phyloP scores from a whole-genome alignment of 1,140 invertebrate genomes.

The Meteorus sp. region DNA sequence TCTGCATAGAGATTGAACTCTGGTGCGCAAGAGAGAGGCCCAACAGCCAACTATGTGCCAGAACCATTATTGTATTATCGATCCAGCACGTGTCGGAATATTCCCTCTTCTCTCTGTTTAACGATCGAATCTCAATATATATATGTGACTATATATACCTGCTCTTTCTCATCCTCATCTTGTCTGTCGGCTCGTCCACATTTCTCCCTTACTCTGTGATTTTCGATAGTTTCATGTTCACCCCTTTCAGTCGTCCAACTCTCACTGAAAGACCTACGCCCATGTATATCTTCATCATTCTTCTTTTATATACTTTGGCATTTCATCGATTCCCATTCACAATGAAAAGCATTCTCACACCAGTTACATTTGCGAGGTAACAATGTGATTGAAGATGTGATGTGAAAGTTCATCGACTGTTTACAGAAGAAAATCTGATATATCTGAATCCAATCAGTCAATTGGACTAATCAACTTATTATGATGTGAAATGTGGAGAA shows the following conservation, averaged over 20 bases:
- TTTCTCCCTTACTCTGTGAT: constrained; percentile 15
- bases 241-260: neutral
- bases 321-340: neutral
- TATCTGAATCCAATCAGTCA: too few species aligned
- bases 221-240: constrained; percentile 14
- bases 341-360: too few species aligned
- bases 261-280: too few species aligned
- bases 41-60: constrained; percentile 8
- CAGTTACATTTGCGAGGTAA: too few species aligned
- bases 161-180: neutral
- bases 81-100: neutral
- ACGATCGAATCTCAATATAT: neutral
- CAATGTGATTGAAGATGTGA: too few species aligned
- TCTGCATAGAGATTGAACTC: constrained; percentile 41
- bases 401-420: too few species aligned
- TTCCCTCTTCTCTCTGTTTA: neutral
- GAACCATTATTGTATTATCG: constrained; percentile 20
- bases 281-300: too few species aligned
- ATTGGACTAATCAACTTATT: too few species aligned
- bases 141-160: neutral
- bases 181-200: neutral
- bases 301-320: too few species aligned
- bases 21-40: neutral
- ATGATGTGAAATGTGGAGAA: too few species aligned
- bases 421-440: too few species aligned